Conservation (phyloP, 2,797 vertebrate genomes). For the Tadarida brasiliensis region DNA sequence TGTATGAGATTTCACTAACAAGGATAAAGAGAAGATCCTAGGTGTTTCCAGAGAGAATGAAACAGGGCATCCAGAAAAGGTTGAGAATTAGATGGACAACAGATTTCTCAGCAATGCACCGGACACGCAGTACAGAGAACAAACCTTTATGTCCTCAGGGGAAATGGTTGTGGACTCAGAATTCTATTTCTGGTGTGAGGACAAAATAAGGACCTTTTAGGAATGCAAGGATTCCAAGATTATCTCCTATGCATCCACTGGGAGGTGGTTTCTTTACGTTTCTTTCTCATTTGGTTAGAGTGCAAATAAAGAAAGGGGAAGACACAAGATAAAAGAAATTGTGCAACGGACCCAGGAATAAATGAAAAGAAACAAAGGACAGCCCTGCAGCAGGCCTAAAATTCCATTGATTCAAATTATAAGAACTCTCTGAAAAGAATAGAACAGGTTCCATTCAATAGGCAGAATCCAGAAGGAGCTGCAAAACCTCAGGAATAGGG, state of each 20-base stretch:
- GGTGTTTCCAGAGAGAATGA: neutral
- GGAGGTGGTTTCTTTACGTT: neutral
- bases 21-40: constrained; percentile 21
- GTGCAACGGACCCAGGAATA: neutral
- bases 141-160: neutral
- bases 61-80: neutral
- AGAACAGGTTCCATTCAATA: neutral
- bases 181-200: neutral
- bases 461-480: too few species aligned
- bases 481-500: too few species aligned
- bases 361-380: neutral
- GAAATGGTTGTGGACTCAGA: neutral
- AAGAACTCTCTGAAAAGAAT: neutral
- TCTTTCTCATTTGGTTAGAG: neutral
- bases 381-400: neutral
- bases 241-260: neutral
- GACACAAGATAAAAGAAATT: neutral
- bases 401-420: neutral
- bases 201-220: neutral
- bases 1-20: neutral
- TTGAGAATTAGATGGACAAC: neutral
- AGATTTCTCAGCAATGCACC: neutral
- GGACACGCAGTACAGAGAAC: neutral
- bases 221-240: neutral
- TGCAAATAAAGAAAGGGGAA: neutral